phyloP scores from a whole-genome alignment of 2,888 invertebrate species.

The Lepeophtheirus nordmannii region DNA sequence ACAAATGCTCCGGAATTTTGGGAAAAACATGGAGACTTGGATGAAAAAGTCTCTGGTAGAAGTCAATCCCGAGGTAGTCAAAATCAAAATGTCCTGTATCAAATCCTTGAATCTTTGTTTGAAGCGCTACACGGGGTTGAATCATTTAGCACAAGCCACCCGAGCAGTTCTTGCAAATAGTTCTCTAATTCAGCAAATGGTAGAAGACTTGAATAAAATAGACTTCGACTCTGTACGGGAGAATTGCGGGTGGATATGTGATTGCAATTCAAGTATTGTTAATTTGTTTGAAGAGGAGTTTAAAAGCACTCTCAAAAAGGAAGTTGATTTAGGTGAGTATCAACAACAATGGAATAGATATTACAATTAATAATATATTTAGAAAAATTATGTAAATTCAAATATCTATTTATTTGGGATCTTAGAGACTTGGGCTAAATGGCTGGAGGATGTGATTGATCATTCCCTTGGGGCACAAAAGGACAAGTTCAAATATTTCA shows the following conservation, averaged over 20 bases:
- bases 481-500: conserved; percentile 53
- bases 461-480: conserved; percentile 74
- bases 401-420: no score
- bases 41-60: conserved; percentile 62
- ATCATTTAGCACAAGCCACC: conserved; percentile 89
- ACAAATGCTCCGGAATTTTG: conserved; percentile 79
- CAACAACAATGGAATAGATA: no score
- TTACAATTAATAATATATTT: no score
- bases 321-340: conserved; percentile 7
- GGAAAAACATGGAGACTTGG: conserved; percentile 80
- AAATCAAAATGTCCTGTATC: conserved; percentile 40
- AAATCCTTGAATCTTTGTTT: conserved; percentile 85
- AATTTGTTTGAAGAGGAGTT: conserved; percentile 80
- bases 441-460: conserved; percentile 87
- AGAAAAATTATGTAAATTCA: no score
- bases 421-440: conserved; percentile 93
- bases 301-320: conserved; percentile 63
- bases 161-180: conserved; percentile 87
- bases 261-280: conserved; percentile 71
- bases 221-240: conserved; percentile 86
- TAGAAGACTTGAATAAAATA: conserved; percentile 85
- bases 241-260: conserved; percentile 93
- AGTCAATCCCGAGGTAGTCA: conserved; percentile 55
- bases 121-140: conserved; percentile 86
- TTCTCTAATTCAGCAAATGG: conserved; percentile 83